These are phyloP conservation scores for Lycophotia porphyrea DNA, from an alignment of 2,888 invertebrate genomes.

Conservation along the genomic window DNA sequence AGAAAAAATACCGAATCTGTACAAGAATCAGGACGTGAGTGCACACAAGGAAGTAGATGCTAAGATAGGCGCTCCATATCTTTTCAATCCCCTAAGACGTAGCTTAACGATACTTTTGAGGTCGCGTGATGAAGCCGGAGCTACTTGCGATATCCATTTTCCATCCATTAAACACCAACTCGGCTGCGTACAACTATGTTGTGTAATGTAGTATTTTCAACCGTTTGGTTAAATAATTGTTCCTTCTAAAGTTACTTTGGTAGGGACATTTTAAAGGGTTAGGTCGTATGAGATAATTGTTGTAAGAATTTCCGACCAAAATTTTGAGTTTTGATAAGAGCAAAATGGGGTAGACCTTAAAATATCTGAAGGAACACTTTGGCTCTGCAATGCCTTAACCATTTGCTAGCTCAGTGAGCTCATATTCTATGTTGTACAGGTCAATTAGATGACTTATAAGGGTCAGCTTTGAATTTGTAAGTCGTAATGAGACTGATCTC, in stretches of 20 bases:
- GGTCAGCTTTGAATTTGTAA: not conserved
- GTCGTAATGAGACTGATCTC: not conserved
- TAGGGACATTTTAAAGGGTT: not conserved
- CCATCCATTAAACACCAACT: conserved; percentile 66
- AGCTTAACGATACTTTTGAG: conserved; percentile 64
- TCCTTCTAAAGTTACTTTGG: conserved; percentile 32
- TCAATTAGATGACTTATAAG: not conserved
- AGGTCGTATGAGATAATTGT: not conserved
- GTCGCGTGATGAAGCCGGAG: conserved; percentile 59
- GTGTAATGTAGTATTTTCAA: conserved; percentile 46
- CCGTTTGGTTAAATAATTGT: conserved; percentile 47
- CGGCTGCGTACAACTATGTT: conserved; percentile 57
- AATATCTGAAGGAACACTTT: not conserved
- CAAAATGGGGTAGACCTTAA: not conserved
- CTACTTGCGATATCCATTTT: conserved; percentile 65
- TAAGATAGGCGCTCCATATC: conserved; percentile 17
- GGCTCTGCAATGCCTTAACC: not conserved
- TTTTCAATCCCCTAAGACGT: conserved; percentile 20
- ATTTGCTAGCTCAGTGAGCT: not conserved
- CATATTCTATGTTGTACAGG: not conserved
- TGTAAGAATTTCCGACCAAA: not conserved
- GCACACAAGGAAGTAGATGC: not conserved
- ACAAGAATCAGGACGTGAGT: not conserved
- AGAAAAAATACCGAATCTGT: too few species aligned
- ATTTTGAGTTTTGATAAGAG: not conserved